Evolutionary conservation across 2,113 vertebrate genomes (phyloP).

Genomic region (Anoplopoma fimbria): DNA sequence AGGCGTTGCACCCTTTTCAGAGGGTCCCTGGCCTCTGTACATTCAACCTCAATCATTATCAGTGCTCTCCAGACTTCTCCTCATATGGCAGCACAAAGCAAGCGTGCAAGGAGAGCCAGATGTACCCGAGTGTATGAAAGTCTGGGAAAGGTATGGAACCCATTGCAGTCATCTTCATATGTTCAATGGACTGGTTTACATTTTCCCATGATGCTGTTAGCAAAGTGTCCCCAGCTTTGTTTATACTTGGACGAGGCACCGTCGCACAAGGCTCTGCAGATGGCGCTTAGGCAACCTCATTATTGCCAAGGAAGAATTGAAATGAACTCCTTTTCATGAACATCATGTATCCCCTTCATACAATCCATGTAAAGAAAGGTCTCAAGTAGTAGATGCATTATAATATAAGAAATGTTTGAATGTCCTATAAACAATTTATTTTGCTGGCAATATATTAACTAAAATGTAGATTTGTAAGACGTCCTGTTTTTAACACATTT

Average conservation of each 20-base stretch:
- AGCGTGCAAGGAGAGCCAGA: constrained; percentile 92
- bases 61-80: constrained; percentile 93
- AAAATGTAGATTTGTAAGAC: not conserved
- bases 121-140: constrained; percentile 95
- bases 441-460: not conserved
- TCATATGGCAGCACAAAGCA: constrained; percentile 98
- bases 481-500: not conserved
- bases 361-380: not conserved
- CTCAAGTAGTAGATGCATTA: not conserved
- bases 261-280: too few relatives aligned
- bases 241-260: not conserved
- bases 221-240: not conserved
- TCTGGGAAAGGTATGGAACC: constrained; percentile 95
- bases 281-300: too few relatives aligned
- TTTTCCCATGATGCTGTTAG: not conserved
- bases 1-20: constrained; percentile 94
- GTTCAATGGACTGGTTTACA: not conserved
- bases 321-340: not conserved
- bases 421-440: not conserved
- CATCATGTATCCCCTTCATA: not conserved
- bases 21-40: constrained; percentile 96
- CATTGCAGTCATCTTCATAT: not conserved
- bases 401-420: not conserved
- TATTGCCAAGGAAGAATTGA: too few relatives aligned
- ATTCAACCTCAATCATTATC: constrained; percentile 97